phyloP scores from a whole-genome alignment of 2,113 vertebrate species.

The Rissa tridactyla region DNA sequence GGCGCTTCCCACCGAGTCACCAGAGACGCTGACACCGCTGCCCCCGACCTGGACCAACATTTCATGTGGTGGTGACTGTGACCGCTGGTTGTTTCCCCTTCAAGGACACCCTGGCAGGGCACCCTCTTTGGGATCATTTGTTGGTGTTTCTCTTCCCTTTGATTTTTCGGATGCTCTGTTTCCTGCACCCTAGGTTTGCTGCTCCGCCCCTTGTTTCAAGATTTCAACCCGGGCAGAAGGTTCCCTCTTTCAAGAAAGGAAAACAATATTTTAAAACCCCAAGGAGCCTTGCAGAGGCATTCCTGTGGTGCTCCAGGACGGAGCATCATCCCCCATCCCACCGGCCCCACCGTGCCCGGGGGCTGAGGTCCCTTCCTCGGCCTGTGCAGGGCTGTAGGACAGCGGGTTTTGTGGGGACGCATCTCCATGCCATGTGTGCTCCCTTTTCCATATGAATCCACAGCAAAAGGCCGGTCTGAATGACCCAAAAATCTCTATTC shows the following conservation, averaged over 20 bases:
- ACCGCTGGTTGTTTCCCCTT: fast-evolving
- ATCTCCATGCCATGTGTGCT: fast-evolving
- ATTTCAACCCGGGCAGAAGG: background rate
- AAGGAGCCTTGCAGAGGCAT: background rate
- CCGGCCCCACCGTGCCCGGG: fast-evolving
- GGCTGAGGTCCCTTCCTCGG: background rate
- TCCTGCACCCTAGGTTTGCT: fast-evolving
- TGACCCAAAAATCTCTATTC: fast-evolving
- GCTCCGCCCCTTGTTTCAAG: background rate
- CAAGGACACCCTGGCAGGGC: background rate
- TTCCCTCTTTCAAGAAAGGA: background rate
- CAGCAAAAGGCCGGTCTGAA: background rate
- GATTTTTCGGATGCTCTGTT: background rate
- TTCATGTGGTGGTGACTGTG: background rate
- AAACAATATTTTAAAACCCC: background rate
- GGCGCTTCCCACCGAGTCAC: background rate
- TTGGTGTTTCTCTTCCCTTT: background rate
- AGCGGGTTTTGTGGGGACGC: background rate
- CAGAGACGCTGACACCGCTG: fast-evolving
- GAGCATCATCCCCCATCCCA: background rate
- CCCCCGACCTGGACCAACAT: fast-evolving
- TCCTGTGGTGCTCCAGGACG: background rate
- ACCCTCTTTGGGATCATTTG: background rate
- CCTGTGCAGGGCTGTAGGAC: background rate
- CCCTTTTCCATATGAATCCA: background rate